Evolutionary conservation across 2,888 invertebrate genomes (phyloP).

Genomic region (Apotomis betuletana): DNA sequence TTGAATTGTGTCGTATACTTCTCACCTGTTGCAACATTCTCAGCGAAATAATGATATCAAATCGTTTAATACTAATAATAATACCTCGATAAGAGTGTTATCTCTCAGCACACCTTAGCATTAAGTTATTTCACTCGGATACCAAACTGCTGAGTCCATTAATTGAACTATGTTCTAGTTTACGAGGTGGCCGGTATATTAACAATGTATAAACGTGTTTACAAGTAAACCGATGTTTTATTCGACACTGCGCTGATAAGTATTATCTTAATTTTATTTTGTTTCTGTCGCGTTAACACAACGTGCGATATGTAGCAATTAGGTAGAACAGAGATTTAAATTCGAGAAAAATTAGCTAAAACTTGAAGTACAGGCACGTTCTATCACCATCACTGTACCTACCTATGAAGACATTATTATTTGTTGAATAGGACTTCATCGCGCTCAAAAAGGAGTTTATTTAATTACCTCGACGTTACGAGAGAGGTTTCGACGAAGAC

Average conservation of each 20-base stretch:
- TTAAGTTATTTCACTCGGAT: conserved; percentile 41
- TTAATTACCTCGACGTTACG: no score
- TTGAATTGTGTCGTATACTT: no score
- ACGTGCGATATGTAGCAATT: background rate
- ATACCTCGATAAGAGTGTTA: conserved; percentile 27
- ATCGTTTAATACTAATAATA: conserved; percentile 22
- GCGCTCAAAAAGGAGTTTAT: no score
- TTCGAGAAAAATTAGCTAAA: no score
- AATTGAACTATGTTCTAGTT: conserved; percentile 50
- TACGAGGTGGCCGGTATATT: conserved; percentile 44
- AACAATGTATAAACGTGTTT: conserved; percentile 49
- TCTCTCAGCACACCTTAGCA: conserved; percentile 32
- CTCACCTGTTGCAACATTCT: background rate
- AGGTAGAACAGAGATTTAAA: background rate
- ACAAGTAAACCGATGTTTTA: conserved; percentile 43
- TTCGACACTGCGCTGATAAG: conserved; percentile 36
- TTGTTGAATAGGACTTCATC: no score
- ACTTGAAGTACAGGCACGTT: no score
- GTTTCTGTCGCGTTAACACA: background rate
- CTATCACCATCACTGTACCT: no score
- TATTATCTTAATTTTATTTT: conserved; percentile 20
- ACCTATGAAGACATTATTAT: no score
- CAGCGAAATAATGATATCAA: background rate
- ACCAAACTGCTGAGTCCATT: conserved; percentile 58
- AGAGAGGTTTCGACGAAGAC: no score